Conservation (phyloP, 2,797 vertebrate genomes). For the Bradypus variegatus region DNA sequence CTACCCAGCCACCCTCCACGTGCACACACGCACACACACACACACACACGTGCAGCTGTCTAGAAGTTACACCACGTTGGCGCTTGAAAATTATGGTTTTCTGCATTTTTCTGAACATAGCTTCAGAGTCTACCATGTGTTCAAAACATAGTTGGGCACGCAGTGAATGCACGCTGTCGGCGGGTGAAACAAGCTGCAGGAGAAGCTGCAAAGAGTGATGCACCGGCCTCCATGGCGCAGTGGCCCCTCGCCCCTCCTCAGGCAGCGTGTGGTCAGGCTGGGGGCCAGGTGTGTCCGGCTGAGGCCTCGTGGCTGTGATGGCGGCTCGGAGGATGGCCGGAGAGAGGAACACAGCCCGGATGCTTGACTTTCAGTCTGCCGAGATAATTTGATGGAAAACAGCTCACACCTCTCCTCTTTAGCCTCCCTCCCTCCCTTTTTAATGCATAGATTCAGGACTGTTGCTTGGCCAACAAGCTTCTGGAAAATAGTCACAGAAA, state of each 20-base stretch:
- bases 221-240: too few species aligned
- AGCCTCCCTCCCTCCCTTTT: not conserved
- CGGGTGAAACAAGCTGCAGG: too few species aligned
- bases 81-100: not conserved
- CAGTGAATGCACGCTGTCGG: not conserved
- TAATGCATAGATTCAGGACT: not conserved
- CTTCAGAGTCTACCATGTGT: accelerated
- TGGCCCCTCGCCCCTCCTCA: too few species aligned
- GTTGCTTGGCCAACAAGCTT: not conserved
- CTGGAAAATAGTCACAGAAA: not conserved
- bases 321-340: too few species aligned
- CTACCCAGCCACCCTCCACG: accelerated
- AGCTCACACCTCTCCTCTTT: not conserved
- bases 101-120: too few species aligned
- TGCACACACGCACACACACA: accelerated
- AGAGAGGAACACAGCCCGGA: too few species aligned
- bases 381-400: not conserved
- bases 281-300: too few species aligned
- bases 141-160: accelerated
- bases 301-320: too few species aligned
- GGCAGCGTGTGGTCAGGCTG: too few species aligned
- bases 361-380: not conserved
- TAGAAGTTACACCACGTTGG: not conserved
- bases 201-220: too few species aligned
- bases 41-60: too few species aligned